Conservation (phyloP, 2,113 vertebrate species). For the Microtus pennsylvanicus region DNA sequence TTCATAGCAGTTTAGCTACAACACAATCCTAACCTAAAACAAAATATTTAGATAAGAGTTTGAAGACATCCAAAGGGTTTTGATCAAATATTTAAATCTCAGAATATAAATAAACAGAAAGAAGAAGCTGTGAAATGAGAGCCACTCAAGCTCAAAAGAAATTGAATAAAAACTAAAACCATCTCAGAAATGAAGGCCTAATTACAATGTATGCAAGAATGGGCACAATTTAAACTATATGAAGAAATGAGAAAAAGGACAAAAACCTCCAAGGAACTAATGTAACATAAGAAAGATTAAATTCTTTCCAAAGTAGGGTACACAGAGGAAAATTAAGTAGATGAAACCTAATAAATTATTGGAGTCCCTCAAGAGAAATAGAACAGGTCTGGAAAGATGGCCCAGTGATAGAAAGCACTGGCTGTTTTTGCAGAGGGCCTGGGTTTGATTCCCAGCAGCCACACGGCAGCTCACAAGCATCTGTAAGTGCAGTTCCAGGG, state of each 20-base stretch:
- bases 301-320: background rate
- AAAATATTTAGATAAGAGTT: background rate
- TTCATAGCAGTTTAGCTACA: background rate
- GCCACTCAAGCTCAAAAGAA: background rate
- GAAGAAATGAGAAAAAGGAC: background rate
- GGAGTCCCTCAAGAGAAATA: background rate
- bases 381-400: background rate
- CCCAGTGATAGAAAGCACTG: background rate
- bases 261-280: background rate
- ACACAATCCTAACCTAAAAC: background rate
- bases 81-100: conserved; percentile 4
- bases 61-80: background rate
- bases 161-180: background rate
- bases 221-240: background rate
- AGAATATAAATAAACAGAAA: background rate
- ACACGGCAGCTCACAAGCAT: background rate
- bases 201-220: background rate
- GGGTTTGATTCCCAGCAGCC: background rate
- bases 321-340: background rate
- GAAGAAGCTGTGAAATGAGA: background rate
- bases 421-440: background rate
- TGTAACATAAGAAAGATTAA: background rate
- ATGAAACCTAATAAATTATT: background rate
- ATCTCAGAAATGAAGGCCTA: background rate
- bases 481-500: background rate